Base-by-base conservation (phyloP, 2,888 invertebrate species). In the Drosophila colorata region DNA sequence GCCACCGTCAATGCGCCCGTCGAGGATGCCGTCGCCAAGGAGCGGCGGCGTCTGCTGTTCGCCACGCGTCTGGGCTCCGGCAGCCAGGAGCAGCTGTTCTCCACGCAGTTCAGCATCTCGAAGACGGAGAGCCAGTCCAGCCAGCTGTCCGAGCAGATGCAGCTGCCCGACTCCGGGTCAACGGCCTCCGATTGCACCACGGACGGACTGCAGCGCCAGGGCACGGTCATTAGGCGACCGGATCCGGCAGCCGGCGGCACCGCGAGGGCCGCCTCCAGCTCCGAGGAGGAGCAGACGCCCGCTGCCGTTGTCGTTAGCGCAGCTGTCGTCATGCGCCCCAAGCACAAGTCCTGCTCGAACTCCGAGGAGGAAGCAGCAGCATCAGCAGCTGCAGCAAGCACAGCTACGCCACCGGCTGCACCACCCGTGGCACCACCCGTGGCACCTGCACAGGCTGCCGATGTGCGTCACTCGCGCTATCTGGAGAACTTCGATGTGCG, bases 21-120 rank as follows among this genome's bases (percentile, higher is more conserved):
- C 2, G 89, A 89, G 44, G 84, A 86, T 43, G 82, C 86, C 0
- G 87, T 82, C 9, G 90, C 88, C 40, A 91, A 89, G 69, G 92
- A 92, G 65, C 92, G 92, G 33, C 87, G 92, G 14, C 93, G 95
- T 47, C 91, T 95, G 47, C 93, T 95, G 55, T 95, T 95, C 89
- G 94, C 94, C 58, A 95, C 95, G 8, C 94, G 95, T 74, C 92
- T 95, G 44, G 95, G 95, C 31, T 92, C 92, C 0, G 92, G 92
- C 20, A 95, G 95, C 84, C 93, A 94, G 86, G 95, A 95, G 81
- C 95, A 95, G 91, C 93, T 95, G 46, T 95, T 95, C 89, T 94
- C 94, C 80, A 94, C 94, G 4, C 94, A 94, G 80, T 93, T 95
- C 77, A 94, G 94, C 86, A 93, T 95, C 77, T 94, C 94, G 0